These are phyloP conservation scores for Mormyrus lacerda DNA, from an alignment of 2,113 vertebrate species.

Conservation along the genomic window DNA sequence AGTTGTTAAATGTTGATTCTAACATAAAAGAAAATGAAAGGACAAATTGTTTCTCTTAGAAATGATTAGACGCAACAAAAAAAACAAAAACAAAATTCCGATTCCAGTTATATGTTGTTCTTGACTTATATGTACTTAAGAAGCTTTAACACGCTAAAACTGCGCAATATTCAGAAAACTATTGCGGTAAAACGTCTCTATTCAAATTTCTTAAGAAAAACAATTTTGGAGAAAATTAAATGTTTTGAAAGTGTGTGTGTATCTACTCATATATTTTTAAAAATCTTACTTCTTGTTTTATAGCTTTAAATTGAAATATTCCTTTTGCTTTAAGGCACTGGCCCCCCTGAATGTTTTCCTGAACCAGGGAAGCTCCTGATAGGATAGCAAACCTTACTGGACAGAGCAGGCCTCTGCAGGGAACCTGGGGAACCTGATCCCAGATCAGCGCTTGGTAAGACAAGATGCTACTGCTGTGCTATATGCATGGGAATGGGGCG, in stretches of 20 bases:
- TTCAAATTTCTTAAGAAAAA: background rate
- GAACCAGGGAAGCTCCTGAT: constrained; percentile 33
- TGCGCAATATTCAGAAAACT: background rate
- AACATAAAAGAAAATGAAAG: background rate
- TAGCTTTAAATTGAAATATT: background rate
- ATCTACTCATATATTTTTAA: background rate
- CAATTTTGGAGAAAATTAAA: background rate
- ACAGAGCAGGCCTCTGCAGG: constrained; percentile 28
- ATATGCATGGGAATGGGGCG: constrained; percentile 9
- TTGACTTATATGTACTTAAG: background rate
- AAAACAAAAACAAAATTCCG: background rate
- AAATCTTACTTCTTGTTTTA: background rate
- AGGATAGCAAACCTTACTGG: constrained; percentile 19
- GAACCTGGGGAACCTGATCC: constrained; percentile 43
- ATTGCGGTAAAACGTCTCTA: background rate
- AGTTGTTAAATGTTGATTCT: background rate
- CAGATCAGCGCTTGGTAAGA: constrained; percentile 42
- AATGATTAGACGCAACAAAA: background rate
- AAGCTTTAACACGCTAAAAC: background rate
- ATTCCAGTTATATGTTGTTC: background rate
- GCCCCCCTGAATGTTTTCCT: background rate
- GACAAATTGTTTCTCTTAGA: background rate
- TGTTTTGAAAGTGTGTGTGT: background rate
- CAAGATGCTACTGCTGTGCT: background rate
- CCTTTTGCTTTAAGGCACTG: background rate